Evolutionary conservation across 2,888 invertebrate genomes (phyloP), one percentile per base, ranked within the genome.

Genomic region (Oeneis ivallda): DNA sequence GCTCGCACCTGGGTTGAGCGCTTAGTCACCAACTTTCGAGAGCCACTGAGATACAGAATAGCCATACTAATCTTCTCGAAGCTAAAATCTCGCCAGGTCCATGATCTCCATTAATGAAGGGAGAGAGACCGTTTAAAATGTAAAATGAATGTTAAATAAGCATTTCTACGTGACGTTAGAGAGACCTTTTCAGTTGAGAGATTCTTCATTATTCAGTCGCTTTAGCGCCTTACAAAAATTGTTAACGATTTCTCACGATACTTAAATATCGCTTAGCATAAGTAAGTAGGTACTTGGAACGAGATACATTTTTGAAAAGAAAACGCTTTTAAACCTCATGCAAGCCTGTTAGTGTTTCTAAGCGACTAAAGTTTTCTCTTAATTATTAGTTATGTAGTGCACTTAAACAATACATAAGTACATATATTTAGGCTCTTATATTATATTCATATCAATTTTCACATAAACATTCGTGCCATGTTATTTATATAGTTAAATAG

Each of bases 261-360:
- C 58, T 58, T 58, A 58, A 58, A 58, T 45, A 58, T 58, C 58
- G 58, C 47, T 58, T 58, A 58, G 58, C 45, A 56, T 56, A 56
- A 56, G 56, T 56, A 45, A 15, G n/a, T 13, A 45, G 43, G 13
- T 11, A 53, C 53, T 37, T 53, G 34, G 8, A 53, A 41, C 39
- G 10, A 39, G 10, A 39, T 41, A 26, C 37, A 32, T 32, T 50
- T 49, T 53, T 26, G n/a, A 34, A 53, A 34, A 13, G 53, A 37
- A 53, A 53, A 15, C 15, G 53, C 34, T 53, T 37, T 53, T 34
- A 53, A 53, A 37, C n/a, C n/a, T 34, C 15, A 37, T 34, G 3
- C 7, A 15, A 19, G 49, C 19, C 49, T 34, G 2, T n/a, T 53
- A 45, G 17, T 34, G 34, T 32, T 53, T 32, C 34, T 34, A 52